Evolutionary conservation across 2,113 vertebrate genomes (phyloP), one percentile per base, ranked within the genome.

Genomic region (Perca fluviatilis): DNA sequence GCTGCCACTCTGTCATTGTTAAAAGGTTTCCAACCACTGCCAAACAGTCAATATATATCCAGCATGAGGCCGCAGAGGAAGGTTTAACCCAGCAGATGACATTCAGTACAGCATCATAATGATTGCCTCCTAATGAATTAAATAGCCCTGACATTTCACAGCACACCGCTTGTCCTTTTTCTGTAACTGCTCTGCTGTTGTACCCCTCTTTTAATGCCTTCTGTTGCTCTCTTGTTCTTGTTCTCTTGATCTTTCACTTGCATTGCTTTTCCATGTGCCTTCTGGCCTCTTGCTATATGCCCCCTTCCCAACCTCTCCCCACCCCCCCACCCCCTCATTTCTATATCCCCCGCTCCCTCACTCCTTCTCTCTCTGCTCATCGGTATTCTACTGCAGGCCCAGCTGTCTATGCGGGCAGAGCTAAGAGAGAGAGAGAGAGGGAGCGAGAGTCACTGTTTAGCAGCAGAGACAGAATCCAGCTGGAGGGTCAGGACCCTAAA

Each of bases 71-170:
- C 68, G 25, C 77, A 3, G 70, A 85, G 77, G 86, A 87, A 90
- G 74, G 84, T 92, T 92, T 88, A 90, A 93, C 86, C 86, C 89
- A 87, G 90, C 83, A 82, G 88, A 94, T 95, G 94, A 92, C 92
- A 93, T 94, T 95, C 89, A 90, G 87, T 83, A 74, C 79, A 77
- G 78, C 25, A 12, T 83, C 91, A 90, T 91, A 78, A 91, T 92
- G 87, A 92, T 89, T 80, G 91, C 84, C 84, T 89, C 78, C 87
- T 93, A 93, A 94, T 94, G 89, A 94, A 94, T 92, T 87, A 90
- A 94, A 93, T 87, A 86, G 89, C 81, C 87, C 58, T 95, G 94
- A 94, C 92, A 94, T 95, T 93, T 94, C 85, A 86, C 86, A 82
- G 78, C 63, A 67, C 66, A 83, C 23, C 63, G 57, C 80, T 90